Percentiles rank a stretch among this genome's conserved stretches.
phyloP scores from a whole-genome alignment of 2,797 vertebrate species.

The Streptopelia turtur region DNA sequence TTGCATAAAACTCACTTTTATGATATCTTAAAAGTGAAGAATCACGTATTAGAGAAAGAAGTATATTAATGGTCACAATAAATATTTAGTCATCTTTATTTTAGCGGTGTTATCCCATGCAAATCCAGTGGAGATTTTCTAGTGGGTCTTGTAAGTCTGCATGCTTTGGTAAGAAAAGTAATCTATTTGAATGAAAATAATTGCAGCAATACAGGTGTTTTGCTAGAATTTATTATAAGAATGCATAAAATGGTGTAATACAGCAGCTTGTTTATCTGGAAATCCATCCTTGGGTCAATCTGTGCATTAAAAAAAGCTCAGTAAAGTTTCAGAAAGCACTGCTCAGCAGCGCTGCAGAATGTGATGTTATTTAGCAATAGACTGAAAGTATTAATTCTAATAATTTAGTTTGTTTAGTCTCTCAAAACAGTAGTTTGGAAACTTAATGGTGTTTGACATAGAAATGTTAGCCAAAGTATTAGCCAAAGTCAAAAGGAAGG shows the following conservation, averaged over 20 bases:
- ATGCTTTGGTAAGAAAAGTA: not conserved
- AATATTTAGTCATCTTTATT: not conserved
- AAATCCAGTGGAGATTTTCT: not conserved
- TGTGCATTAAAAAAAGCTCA: not conserved
- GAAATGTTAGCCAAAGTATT: not conserved
- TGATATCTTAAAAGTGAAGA: not conserved
- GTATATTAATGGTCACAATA: not conserved
- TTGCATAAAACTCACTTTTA: not conserved
- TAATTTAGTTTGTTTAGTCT: not conserved
- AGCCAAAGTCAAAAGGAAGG: not conserved
- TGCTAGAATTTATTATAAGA: slow-evolving; percentile 9
- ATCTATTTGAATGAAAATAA: not conserved
- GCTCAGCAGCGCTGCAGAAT: not conserved
- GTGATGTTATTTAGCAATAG: not conserved
- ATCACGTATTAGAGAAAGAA: not conserved
- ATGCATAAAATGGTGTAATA: not conserved
- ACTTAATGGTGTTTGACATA: not conserved
- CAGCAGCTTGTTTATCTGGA: not conserved
- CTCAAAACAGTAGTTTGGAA: not conserved
- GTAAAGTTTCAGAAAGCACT: not conserved
- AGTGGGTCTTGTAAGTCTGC: not conserved
- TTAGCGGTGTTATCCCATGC: not conserved
- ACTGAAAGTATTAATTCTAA: not conserved
- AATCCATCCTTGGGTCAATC: not conserved
- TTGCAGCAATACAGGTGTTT: not conserved